Evolutionary conservation across 1,140 invertebrate species (phyloP).

Genomic region (Andrena cerasifolii): DNA sequence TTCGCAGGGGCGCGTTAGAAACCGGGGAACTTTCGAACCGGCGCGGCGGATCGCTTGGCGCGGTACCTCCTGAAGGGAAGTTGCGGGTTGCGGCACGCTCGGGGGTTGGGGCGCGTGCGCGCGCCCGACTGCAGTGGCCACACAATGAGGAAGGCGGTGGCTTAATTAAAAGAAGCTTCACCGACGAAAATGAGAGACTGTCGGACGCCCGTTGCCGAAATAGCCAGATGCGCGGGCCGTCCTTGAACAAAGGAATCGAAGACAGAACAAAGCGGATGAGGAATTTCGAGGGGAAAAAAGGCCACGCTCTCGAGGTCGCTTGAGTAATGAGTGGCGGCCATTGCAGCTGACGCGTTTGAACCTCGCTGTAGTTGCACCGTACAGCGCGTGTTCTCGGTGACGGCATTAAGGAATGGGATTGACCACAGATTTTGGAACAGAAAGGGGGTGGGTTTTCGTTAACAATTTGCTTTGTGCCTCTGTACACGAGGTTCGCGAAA

Average conservation of each 20-base stretch:
- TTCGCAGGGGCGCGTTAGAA: background rate
- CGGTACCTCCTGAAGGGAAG: too few species aligned
- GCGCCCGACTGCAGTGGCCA: slow-evolving; percentile 9
- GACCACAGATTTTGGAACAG: too few species aligned
- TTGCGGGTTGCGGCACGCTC: slow-evolving; percentile 1
- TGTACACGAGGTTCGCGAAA: too few species aligned
- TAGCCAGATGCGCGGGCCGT: background rate
- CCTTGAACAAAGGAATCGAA: slow-evolving; percentile 14
- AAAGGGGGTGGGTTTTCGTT: too few species aligned
- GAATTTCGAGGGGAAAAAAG: too few species aligned
- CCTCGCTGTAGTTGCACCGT: too few species aligned
- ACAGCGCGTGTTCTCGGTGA: too few species aligned
- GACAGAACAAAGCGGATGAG: background rate
- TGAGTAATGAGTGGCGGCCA: too few species aligned
- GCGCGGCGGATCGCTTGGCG: background rate
- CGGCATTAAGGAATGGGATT: too few species aligned
- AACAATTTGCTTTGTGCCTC: too few species aligned
- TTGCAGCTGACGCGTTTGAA: too few species aligned
- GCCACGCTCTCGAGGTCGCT: too few species aligned
- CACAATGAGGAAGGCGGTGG: slow-evolving; percentile 38
- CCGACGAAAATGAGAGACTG: slow-evolving; percentile 25
- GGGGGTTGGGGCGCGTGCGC: slow-evolving; percentile 2
- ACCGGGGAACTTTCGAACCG: slow-evolving; percentile 9
- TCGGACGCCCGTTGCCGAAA: background rate
- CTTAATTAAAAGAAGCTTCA: slow-evolving; percentile 47